phyloP scores from a whole-genome alignment of 2,888 invertebrate genomes.

The Acrocyrtus sp. region DNA sequence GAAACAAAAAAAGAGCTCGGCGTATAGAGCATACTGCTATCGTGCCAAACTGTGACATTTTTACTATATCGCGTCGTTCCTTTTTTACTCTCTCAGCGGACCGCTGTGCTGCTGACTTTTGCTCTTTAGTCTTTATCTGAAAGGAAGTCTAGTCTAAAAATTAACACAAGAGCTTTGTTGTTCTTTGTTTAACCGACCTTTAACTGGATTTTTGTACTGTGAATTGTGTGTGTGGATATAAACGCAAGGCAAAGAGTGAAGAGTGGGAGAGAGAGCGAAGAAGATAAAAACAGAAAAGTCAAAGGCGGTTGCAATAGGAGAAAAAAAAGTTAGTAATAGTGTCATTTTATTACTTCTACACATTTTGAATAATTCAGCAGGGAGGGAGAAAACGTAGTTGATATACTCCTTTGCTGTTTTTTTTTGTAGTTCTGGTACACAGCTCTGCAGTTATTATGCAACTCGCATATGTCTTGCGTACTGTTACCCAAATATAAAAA shows the following conservation, averaged over 20 bases:
- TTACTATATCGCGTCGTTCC: neutral
- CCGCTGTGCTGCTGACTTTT: too few species aligned
- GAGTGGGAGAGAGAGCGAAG: too few species aligned
- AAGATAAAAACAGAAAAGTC: neutral
- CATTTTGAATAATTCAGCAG: slow-evolving; percentile 38
- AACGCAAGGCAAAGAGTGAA: too few species aligned
- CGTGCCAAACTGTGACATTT: neutral
- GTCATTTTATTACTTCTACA: slow-evolving; percentile 45
- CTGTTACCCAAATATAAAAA: neutral
- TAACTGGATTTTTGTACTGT: neutral
- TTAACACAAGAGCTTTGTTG: neutral
- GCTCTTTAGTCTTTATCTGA: neutral
- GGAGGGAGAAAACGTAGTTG: neutral
- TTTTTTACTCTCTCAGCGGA: too few species aligned
- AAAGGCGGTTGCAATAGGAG: neutral
- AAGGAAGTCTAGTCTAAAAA: neutral
- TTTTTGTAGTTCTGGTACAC: too few species aligned
- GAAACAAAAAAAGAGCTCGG: too few species aligned
- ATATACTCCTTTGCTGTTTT: neutral
- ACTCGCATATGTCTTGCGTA: neutral
- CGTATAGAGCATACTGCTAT: too few species aligned
- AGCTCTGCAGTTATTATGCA: neutral
- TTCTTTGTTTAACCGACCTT: neutral
- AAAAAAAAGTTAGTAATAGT: slow-evolving; percentile 27
- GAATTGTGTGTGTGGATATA: too few species aligned